Conservation (phyloP, 2,113 vertebrate species). For the Seriola rivoliana region DNA sequence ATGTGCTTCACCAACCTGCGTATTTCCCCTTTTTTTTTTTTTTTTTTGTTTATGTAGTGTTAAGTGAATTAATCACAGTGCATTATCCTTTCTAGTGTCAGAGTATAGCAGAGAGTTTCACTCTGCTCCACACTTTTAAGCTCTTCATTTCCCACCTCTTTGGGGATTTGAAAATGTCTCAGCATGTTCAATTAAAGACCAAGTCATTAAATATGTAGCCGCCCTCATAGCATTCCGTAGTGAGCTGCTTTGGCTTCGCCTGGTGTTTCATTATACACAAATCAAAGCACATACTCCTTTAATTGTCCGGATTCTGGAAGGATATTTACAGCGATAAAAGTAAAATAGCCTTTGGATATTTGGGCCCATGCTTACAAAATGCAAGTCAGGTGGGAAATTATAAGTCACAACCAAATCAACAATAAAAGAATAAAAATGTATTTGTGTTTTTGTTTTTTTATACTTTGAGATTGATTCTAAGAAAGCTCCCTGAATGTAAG, state of each 20-base stretch:
- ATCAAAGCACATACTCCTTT: constrained; percentile 38
- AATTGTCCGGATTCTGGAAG: constrained; percentile 44
- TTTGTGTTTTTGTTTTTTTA: neutral
- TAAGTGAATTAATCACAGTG: constrained; percentile 41
- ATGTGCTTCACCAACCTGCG: constrained; percentile 39
- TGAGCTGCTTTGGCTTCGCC: constrained; percentile 44
- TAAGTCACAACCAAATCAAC: neutral
- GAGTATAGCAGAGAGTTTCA: constrained; percentile 38
- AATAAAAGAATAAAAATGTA: neutral
- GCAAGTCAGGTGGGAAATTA: constrained; percentile 1
- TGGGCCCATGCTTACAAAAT: constrained; percentile 18
- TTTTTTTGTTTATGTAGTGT: constrained; percentile 28
- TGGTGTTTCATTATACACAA: constrained; percentile 32
- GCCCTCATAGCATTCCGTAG: constrained; percentile 27
- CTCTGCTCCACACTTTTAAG: constrained; percentile 46
- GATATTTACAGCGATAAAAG: constrained; percentile 38
- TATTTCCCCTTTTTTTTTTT: neutral
- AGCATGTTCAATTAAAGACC: constrained; percentile 68
- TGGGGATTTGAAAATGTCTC: constrained; percentile 61
- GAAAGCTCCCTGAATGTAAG: neutral
- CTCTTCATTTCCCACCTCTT: constrained; percentile 46
- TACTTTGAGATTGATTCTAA: neutral
- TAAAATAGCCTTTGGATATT: constrained; percentile 25
- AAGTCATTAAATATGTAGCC: constrained; percentile 72
- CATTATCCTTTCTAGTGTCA: constrained; percentile 50